Base-by-base conservation (phyloP, 2,797 vertebrate genomes). In the Fratercula arctica region DNA sequence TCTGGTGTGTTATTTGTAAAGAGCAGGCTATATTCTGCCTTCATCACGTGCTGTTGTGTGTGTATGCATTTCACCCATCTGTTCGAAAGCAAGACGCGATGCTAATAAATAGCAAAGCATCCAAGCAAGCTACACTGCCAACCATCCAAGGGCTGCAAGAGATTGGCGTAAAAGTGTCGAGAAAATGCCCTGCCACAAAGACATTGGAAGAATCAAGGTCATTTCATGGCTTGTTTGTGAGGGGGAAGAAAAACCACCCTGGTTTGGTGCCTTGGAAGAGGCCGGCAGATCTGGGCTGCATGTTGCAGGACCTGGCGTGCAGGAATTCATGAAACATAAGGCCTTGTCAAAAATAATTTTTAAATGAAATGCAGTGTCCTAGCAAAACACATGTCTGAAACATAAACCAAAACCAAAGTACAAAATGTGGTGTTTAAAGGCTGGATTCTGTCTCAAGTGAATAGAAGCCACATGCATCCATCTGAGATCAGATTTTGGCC, bases 321-420 rank as follows among this genome's bases (percentile, higher is more conserved):
- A 90, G 91, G 66, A 96, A 96, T 94, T 91, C 51, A 28, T 41
- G 54, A 95, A 75, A 76, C 59, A 73, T 69, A 79, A 87, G 66
- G 76, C 54, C 79, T 75, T 84, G 93, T 95, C 93, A 96, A 81
- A 90, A 85, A 69, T 75, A 83, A 94, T 94, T 95, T 90, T 82
- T 29, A 92, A 96, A 95, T 91, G 43, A 96, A 94, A 89, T 94
- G 78, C 92, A 95, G 75, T 85, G 59, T 95, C 90, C 94, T 95
- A 73, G 85, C 39, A 60, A 92, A 92, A 81, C 87, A 81, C 74
- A 60, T 75, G 93, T 66, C 78, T 87, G 68, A 91, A 84, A 85
- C 78, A 83, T 90, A 93, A 95, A 95, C 39, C 67, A 93, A 95
- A 94, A 64, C 91, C 64, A 10, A 91, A 94, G 69, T 84, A 80